Percentiles rank a stretch among this genome's conserved stretches.
phyloP scores from a whole-genome alignment of 2,797 vertebrate genomes.

The Picus viridis region DNA sequence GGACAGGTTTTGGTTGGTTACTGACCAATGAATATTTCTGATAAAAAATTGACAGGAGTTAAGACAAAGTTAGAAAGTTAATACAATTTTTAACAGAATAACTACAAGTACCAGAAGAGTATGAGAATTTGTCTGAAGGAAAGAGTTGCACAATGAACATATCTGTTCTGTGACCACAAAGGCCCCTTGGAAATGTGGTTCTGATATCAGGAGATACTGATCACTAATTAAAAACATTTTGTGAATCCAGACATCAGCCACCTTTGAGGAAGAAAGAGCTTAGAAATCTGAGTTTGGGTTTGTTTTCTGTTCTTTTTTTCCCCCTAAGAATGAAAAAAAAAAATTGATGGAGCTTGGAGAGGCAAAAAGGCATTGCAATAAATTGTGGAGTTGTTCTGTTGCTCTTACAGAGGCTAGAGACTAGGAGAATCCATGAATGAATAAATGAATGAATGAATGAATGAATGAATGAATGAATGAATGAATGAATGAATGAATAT shows the following conservation, averaged over 20 bases:
- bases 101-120: not conserved
- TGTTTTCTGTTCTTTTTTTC: not conserved
- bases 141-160: constrained; percentile 1
- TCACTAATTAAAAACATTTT: not conserved
- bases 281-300: not conserved
- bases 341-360: not conserved
- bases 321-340: not conserved
- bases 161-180: not conserved
- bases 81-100: not conserved
- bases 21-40: not conserved
- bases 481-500: not conserved
- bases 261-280: not conserved
- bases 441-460: not conserved
- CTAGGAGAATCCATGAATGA: not conserved
- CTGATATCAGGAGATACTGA: not conserved
- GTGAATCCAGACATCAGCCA: not conserved
- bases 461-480: not conserved
- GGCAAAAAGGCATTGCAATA: not conserved
- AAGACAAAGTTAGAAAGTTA: not conserved
- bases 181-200: not conserved
- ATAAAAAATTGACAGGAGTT: not conserved
- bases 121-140: not conserved
- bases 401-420: not conserved
- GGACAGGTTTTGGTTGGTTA: not conserved
- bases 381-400: not conserved